Base-by-base conservation (phyloP, 2,113 vertebrate genomes). In the Embiotoca jacksoni region DNA sequence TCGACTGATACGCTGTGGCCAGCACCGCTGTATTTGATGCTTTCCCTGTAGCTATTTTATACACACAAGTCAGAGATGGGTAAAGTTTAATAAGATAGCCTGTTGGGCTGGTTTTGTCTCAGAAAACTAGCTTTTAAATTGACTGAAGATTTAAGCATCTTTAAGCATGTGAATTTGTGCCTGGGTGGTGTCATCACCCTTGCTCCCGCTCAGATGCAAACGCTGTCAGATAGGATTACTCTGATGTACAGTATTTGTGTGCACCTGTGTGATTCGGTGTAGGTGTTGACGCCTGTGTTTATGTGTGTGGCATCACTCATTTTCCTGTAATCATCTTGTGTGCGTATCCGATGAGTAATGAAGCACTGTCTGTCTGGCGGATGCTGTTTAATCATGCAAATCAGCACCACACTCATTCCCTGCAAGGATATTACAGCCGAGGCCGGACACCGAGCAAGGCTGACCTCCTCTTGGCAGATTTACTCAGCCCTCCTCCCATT, bases 381-480 rank as follows among this genome's bases (percentile, higher is more conserved):
- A 74, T 81, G 82, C 86, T 71, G 81, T 76, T 83, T 82, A 86
- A 92, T 91, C 82, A 89, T 91, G 88, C 88, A 92, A 92, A 92
- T 91, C 87, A 82, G 85, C 59, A 55, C 31, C 56, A 49, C n/a
- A 3, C 72, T 87, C 60, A 31, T 77, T 78, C 35, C 56, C 78
- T 53, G 83, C 60, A 32, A 80, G 49, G 85, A 82, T 76, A 78
- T 79, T 65, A 61, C 80, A 62, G 75, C 71, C 41, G 61, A 78
- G 39, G 75, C 68, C 5, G 75, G 85, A 81, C 80, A 52, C 37
- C 0, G 44, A 69, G 75, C 49, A 44, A 68, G 72, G 76, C 59
- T 37, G 61, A 68, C 83, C 91, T 71, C 82, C 75, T 81, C 69
- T 47, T 5, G 36, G 10, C 69, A 74, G 84, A 90, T 89, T 88